phyloP scores from a whole-genome alignment of 2,888 invertebrate species.

The Gari tellinella region DNA sequence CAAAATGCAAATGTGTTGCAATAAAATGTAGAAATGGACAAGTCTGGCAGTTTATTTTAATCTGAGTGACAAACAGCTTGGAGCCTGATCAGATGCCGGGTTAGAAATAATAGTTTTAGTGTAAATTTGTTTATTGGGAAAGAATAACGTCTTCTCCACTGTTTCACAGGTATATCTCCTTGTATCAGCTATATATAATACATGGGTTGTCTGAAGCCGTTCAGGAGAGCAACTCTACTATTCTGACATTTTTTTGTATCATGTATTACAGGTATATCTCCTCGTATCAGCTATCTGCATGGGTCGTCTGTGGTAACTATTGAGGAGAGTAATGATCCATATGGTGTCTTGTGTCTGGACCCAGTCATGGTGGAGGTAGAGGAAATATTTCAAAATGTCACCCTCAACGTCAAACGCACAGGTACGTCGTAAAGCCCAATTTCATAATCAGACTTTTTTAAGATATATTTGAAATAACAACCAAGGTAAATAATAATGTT shows the following conservation, averaged over 20 bases:
- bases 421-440: slow-evolving; percentile 43
- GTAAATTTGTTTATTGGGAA: no score
- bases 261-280: slow-evolving; percentile 67
- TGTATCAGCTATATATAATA: slow-evolving; percentile 72
- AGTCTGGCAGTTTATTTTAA: no score
- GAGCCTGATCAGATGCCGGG: no score
- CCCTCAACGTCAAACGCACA: slow-evolving; percentile 73
- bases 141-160: no score
- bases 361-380: slow-evolving; percentile 50
- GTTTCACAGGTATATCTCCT: slow-evolving; percentile 70
- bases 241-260: slow-evolving; percentile 4
- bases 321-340: slow-evolving; percentile 79
- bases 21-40: no score
- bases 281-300: slow-evolving; percentile 72
- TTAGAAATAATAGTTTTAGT: no score
- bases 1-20: no score
- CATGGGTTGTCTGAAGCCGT: no score
- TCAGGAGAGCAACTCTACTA: no score
- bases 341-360: slow-evolving; percentile 78
- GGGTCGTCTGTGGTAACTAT: slow-evolving; percentile 73
- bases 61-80: no score
- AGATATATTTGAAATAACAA: no score
- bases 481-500: no score
- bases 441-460: not conserved
- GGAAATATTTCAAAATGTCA: slow-evolving; percentile 63